Conservation (phyloP, 2,113 vertebrate genomes). For the Balaeniceps rex region DNA sequence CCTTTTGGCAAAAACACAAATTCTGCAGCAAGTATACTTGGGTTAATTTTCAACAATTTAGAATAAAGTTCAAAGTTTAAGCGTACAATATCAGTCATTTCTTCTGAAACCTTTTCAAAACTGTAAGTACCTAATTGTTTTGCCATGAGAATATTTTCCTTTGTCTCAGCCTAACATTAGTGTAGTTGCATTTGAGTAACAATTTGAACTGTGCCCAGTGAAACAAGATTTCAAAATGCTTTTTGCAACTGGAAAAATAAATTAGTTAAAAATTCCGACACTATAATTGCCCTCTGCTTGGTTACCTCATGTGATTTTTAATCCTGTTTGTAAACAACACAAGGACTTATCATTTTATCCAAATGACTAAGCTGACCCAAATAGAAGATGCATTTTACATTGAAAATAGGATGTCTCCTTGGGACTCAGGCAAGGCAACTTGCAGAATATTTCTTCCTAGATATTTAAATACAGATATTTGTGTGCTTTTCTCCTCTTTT, state of each 20-base stretch:
- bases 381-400: neutral
- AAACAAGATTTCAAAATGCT: slow-evolving; percentile 3
- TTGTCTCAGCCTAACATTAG: neutral
- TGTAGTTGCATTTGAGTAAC: slow-evolving; percentile 4
- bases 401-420: neutral
- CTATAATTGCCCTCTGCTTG: neutral
- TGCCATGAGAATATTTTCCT: neutral
- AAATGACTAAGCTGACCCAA: neutral
- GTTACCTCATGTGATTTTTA: neutral
- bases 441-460: neutral
- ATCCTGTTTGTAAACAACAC: neutral
- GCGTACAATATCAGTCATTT: neutral
- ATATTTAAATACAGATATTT: neutral
- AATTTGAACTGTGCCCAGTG: neutral
- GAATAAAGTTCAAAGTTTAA: neutral
- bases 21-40: neutral
- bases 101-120: neutral
- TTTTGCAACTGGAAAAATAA: neutral
- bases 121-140: slow-evolving; percentile 18
- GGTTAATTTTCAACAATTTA: slow-evolving; percentile 49
- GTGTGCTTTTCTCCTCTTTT: neutral
- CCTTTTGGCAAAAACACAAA: neutral
- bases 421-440: neutral
- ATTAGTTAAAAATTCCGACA: neutral
- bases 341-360: neutral